Percentiles rank a stretch among this genome's conserved stretches.
phyloP scores from a whole-genome alignment of 2,797 vertebrate genomes.

The Melanotaenia nigrans region DNA sequence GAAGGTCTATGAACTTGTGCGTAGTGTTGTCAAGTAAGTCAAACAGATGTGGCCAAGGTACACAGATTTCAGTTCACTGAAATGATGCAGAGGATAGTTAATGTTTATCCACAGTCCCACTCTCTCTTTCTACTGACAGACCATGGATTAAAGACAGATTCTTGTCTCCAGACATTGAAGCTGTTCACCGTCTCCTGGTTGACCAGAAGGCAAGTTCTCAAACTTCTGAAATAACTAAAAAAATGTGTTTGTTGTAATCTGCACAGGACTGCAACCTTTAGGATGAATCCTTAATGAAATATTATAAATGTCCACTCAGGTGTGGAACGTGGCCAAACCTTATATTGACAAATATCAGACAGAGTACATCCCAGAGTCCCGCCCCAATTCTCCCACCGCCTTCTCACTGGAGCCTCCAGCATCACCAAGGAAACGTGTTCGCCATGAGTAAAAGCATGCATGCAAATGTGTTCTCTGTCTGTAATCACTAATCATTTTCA shows the following conservation, averaged over 20 bases:
- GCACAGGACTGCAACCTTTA: neutral
- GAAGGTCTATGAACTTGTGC: constrained; percentile 98
- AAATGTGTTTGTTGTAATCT: neutral
- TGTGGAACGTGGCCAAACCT: constrained; percentile 92
- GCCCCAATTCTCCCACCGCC: constrained; percentile 92
- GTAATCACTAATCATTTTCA: constrained; percentile 12
- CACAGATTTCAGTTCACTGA: constrained; percentile 42
- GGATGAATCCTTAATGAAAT: neutral
- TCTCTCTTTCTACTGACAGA: constrained; percentile 68
- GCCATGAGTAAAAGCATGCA: constrained; percentile 75
- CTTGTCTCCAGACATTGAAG: constrained; percentile 97
- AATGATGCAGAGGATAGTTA: constrained; percentile 65
- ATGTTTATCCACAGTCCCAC: constrained; percentile 77
- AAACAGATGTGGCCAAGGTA: constrained; percentile 65
- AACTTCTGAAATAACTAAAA: neutral
- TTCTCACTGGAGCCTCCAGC: constrained; percentile 87
- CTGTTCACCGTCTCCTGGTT: constrained; percentile 89
- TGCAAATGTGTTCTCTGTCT: neutral
- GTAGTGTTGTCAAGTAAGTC: constrained; percentile 93
- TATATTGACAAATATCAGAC: constrained; percentile 96
- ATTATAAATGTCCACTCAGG: constrained; percentile 75
- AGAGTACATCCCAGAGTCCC: constrained; percentile 92
- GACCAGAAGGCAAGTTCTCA: constrained; percentile 89
- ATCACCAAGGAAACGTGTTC: constrained; percentile 82
- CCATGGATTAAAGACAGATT: constrained; percentile 99